Percentiles rank a stretch among this genome's conserved stretches.
Conservation (phyloP, 2,797 vertebrate genomes). For the Sphenodon punctatus region DNA sequence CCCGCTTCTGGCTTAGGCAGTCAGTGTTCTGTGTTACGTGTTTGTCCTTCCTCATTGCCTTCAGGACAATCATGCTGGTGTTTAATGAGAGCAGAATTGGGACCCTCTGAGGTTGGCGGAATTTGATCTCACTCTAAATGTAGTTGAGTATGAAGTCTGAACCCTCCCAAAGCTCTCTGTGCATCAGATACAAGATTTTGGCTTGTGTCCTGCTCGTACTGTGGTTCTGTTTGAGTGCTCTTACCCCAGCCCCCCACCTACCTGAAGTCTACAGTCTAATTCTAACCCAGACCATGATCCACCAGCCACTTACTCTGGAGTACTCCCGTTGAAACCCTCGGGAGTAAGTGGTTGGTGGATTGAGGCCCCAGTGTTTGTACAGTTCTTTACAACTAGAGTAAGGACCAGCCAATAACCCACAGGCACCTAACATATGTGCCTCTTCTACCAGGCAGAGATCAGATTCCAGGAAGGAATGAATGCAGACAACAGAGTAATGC, state of each 20-base stretch:
- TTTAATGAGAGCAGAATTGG: neutral
- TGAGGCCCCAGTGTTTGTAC: too few species aligned
- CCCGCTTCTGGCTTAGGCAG: too few species aligned
- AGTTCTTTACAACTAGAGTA: too few species aligned
- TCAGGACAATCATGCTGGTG: neutral
- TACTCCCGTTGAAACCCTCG: too few species aligned
- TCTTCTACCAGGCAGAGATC: neutral
- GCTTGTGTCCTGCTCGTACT: neutral
- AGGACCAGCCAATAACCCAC: too few species aligned
- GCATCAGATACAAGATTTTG: neutral
- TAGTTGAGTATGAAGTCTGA: neutral
- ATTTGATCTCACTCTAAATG: neutral
- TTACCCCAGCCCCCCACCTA: too few species aligned
- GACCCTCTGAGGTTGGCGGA: neutral
- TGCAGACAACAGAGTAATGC: neutral
- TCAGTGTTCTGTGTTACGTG: too few species aligned
- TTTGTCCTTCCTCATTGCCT: neutral
- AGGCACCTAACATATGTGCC: too few species aligned
- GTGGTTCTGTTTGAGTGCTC: neutral
- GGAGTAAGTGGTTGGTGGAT: too few species aligned
- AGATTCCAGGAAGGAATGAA: neutral
- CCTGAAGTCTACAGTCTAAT: too few species aligned
- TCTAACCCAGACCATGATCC: too few species aligned
- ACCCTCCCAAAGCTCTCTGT: fast-evolving
- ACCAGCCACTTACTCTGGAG: too few species aligned